These are phyloP conservation scores for Xestia c-nigrum DNA, from an alignment of 2,888 invertebrate genomes.

Conservation along the genomic window DNA sequence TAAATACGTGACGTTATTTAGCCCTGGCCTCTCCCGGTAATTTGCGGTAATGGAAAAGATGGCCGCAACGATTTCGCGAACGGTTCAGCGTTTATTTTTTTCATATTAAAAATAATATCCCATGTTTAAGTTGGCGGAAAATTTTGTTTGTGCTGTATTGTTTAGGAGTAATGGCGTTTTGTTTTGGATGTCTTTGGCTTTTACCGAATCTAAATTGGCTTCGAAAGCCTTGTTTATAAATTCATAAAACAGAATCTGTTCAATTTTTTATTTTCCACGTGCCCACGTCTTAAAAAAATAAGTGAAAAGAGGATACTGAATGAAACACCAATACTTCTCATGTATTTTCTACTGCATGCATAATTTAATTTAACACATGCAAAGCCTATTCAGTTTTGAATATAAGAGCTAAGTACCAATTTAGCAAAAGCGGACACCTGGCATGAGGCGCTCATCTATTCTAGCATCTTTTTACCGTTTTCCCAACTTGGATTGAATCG, in stretches of 20 bases:
- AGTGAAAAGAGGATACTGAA: background rate
- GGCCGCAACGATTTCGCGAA: constrained; percentile 77
- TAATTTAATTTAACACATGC: background rate
- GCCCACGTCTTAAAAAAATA: background rate
- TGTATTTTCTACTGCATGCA: background rate
- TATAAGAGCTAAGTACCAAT: background rate
- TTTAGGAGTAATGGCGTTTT: constrained; percentile 58
- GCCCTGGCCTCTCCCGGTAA: constrained; percentile 79
- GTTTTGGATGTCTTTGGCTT: constrained; percentile 58
- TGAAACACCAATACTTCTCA: background rate
- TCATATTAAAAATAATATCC: constrained; percentile 72
- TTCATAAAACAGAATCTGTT: constrained; percentile 16
- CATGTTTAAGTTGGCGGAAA: constrained; percentile 66
- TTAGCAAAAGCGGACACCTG: background rate
- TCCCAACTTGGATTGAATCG: background rate
- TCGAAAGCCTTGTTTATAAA: constrained; percentile 27
- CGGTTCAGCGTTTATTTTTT: constrained; percentile 74
- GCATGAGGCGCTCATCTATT: background rate
- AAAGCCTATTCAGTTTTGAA: background rate
- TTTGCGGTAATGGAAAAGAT: constrained; percentile 83
- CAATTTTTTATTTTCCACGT: background rate
- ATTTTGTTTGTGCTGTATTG: constrained; percentile 66
- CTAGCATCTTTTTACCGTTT: background rate
- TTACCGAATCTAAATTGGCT: constrained; percentile 45
- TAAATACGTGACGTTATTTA: constrained; percentile 89